phyloP scores from a whole-genome alignment of 2,888 invertebrate species.

The Euplexia lucipara region DNA sequence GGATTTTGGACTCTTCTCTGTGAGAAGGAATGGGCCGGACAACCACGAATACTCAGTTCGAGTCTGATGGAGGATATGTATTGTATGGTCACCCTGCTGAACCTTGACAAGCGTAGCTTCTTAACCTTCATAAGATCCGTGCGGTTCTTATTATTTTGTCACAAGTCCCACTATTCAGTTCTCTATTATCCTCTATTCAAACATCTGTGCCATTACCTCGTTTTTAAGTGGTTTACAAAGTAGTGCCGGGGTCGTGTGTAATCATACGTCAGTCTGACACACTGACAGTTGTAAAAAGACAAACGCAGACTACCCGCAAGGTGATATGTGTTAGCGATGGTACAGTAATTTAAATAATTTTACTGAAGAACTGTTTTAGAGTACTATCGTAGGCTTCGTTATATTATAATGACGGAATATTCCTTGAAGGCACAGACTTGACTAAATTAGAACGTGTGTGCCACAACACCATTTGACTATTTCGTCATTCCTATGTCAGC shows the following conservation, averaged over 20 bases:
- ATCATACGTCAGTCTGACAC: slow-evolving; percentile 30
- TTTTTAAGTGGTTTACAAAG: slow-evolving; percentile 38
- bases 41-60: too few species aligned
- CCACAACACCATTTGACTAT: not conserved
- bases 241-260: slow-evolving; percentile 17
- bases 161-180: too few species aligned
- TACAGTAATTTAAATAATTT: slow-evolving; percentile 50
- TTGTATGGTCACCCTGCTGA: too few species aligned
- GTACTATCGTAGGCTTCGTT: slow-evolving; percentile 5
- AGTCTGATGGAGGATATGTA: too few species aligned
- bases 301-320: slow-evolving; percentile 50
- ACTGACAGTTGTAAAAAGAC: slow-evolving; percentile 37
- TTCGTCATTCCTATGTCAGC: not conserved
- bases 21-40: too few species aligned
- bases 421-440: not conserved
- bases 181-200: slow-evolving; percentile 31
- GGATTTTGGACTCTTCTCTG: too few species aligned
- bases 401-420: not conserved
- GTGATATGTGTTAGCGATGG: slow-evolving; percentile 58
- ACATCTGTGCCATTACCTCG: slow-evolving; percentile 34
- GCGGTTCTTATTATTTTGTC: too few species aligned
- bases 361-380: slow-evolving; percentile 18
- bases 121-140: too few species aligned
- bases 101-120: too few species aligned
- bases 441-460: not conserved